A percentile compares a stretch with the other conserved stretches of the same genome.
phyloP scores from a whole-genome alignment of 1,140 invertebrate genomes.

The Colletes latitarsis region DNA sequence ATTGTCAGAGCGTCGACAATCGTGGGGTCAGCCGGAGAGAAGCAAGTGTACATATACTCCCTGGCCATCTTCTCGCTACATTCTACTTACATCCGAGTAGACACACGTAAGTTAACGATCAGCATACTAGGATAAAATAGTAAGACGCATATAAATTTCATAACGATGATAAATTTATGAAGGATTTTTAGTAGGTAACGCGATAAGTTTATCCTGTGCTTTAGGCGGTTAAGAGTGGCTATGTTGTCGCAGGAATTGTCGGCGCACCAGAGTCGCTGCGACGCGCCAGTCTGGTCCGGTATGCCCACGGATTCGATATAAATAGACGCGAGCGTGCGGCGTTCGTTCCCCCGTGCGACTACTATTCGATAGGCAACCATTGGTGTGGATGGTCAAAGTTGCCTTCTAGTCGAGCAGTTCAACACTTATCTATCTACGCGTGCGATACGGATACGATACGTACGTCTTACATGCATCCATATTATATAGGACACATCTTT shows the following conservation, averaged over 20 bases:
- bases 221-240: neutral
- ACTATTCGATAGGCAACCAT: conserved; percentile 33
- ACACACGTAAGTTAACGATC: too few species aligned
- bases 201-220: neutral
- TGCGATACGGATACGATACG: neutral
- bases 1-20: too few species aligned
- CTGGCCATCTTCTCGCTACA: too few species aligned
- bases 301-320: conserved; percentile 67
- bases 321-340: conserved; percentile 46
- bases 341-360: conserved; percentile 36
- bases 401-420: conserved; percentile 8
- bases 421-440: neutral
- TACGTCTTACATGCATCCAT: neutral
- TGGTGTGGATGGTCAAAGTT: neutral
- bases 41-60: too few species aligned
- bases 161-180: neutral
- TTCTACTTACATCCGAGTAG: too few species aligned
- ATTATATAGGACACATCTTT: neutral
- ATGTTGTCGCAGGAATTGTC: conserved; percentile 24
- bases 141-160: neutral
- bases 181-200: neutral
- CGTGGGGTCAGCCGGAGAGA: too few species aligned
- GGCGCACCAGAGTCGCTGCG: conserved; percentile 5
- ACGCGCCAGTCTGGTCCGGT: conserved; percentile 60
- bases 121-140: too few species aligned